A percentile compares a stretch with the other conserved stretches of the same genome.
Conservation (phyloP, 2,888 invertebrate species). For the Melinopterus prodromus region DNA sequence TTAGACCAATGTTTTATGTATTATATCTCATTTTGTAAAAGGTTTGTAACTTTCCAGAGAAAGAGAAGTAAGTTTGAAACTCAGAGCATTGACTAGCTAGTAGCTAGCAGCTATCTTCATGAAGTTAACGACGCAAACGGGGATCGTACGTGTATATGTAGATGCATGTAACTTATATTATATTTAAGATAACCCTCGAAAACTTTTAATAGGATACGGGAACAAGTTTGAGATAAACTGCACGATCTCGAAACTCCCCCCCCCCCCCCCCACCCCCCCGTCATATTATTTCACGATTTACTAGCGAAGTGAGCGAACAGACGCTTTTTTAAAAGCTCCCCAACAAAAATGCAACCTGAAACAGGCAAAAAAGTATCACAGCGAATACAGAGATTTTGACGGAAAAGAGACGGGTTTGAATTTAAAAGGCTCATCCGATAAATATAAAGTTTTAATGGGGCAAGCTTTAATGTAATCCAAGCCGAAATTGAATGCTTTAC, state of each 20-base stretch:
- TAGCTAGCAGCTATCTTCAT: neutral
- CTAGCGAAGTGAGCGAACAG: no score
- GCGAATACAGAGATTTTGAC: no score
- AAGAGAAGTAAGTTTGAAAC: neutral
- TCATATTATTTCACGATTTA: no score
- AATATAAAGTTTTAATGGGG: conserved; percentile 23
- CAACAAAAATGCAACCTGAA: no score
- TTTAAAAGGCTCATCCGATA: conserved; percentile 18
- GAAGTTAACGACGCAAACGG: neutral
- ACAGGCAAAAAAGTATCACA: neutral
- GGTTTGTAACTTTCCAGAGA: neutral
- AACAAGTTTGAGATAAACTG: neutral
- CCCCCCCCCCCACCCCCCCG: neutral
- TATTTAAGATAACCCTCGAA: neutral
- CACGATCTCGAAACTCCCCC: neutral
- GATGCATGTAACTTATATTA: neutral
- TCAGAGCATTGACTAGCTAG: neutral
- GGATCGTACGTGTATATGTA: neutral
- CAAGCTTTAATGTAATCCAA: conserved; percentile 17
- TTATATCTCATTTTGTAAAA: neutral
- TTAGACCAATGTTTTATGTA: neutral
- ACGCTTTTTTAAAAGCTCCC: no score
- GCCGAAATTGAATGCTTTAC: conserved; percentile 25
- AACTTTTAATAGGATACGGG: conserved; percentile 4
- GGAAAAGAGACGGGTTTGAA: conserved; percentile 9